Base-by-base conservation (phyloP, 2,113 vertebrate genomes). In the Anarhynchus alexandrinus region DNA sequence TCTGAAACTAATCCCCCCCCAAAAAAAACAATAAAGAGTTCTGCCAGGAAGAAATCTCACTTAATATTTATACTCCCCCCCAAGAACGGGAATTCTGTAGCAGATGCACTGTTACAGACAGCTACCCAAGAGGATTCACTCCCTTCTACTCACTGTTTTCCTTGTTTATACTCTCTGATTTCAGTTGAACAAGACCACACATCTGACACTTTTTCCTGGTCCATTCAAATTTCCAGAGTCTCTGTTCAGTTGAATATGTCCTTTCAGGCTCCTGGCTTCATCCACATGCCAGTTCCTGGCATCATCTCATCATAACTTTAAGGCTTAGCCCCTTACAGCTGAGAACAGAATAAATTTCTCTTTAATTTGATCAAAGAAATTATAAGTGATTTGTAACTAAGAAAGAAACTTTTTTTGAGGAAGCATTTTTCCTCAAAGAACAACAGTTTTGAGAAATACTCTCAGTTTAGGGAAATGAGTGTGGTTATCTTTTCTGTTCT, bases 381-480 rank as follows among this genome's bases (percentile, higher is more conserved):
- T 16, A 0, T 8, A 76, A 47, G 7, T 16, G 15, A 58, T 23
- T 67, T 0, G 0, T 43, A 92, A 43, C 22, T 57, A 65, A 69
- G 10, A 12, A 76, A 81, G 8, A 55, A 70, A 32, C 5, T 20
- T 72, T 40, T 40, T 43, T 5, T 7, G 23, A 61, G 15, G 34
- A 58, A 86, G 66, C 5, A 16, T 38, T 90, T 90, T 76, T 45
- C 18, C 25, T 38, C 38, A 51, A 62, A 70, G 12, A 78, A 11
- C 12, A 77, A 66, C 4, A 52, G 23, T 34, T 85, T 52, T 34
- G 29, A 72, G 27, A 59, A 87, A 66, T 40, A 43, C 6, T 61
- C 26, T 61, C 54, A 65, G 14, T 34, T 92, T 2, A 52, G 36
- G 32, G 69, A 77, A 65, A 42, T 2, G 0, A 87, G 9, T 0